Evolutionary conservation across 2,113 vertebrate genomes (phyloP).

Genomic region (Notarius lentiginosus): DNA sequence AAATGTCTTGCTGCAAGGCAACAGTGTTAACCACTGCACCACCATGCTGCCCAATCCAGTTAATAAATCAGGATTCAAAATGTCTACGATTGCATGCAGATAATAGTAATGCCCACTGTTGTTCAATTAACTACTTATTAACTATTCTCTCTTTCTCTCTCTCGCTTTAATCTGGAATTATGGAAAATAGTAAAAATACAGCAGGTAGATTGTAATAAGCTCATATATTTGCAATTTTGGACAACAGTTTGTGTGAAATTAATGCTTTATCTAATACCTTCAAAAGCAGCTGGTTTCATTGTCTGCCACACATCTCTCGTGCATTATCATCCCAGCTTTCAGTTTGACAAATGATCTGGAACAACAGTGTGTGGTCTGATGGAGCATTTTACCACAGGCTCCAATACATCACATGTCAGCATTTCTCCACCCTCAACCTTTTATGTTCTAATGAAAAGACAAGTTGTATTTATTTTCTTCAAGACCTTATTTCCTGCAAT

Average conservation of each 20-base stretch:
- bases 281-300: slow-evolving; percentile 6
- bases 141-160: neutral
- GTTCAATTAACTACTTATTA: neutral
- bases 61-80: neutral
- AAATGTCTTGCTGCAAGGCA: no score
- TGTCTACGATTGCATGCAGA: neutral
- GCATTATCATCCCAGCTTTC: slow-evolving; percentile 25
- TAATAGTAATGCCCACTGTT: slow-evolving; percentile 19
- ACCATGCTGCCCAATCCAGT: neutral
- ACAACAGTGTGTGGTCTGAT: slow-evolving; percentile 32
- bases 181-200: neutral
- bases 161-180: neutral
- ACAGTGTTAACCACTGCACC: no score
- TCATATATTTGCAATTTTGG: slow-evolving; percentile 7
- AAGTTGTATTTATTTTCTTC: slow-evolving; percentile 40
- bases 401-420: slow-evolving; percentile 33
- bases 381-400: slow-evolving; percentile 29
- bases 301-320: slow-evolving; percentile 16
- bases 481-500: no score
- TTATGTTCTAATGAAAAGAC: slow-evolving; percentile 29
- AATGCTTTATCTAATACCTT: slow-evolving; percentile 6
- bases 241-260: slow-evolving; percentile 2
- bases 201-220: neutral
- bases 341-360: slow-evolving; percentile 32
- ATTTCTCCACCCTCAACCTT: slow-evolving; percentile 4